phyloP scores from a whole-genome alignment of 2,888 invertebrate genomes.

The Diloba caeruleocephala region DNA sequence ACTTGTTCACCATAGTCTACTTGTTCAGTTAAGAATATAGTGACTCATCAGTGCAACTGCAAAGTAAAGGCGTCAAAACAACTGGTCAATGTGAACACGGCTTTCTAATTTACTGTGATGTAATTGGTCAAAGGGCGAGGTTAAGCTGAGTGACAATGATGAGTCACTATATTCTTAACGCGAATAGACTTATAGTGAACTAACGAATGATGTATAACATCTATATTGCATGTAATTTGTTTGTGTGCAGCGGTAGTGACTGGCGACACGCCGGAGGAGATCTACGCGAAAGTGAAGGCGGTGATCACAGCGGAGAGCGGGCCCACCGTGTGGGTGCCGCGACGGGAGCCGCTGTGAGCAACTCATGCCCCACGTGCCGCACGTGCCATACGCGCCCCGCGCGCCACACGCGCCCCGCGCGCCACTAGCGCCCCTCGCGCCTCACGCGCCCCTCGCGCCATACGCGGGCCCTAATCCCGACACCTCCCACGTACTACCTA shows the following conservation, averaged over 20 bases:
- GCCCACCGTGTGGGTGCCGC: constrained; percentile 98
- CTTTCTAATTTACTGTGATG: no score
- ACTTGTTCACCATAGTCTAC: no score
- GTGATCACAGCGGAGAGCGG: constrained; percentile 98
- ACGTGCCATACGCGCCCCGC: constrained; percentile 50
- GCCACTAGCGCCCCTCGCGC: constrained; percentile 94
- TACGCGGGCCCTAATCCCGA: constrained; percentile 95
- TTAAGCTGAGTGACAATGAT: no score
- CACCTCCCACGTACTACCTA: constrained; percentile 49
- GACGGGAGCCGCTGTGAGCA: constrained; percentile 98
- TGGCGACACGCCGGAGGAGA: constrained; percentile 99
- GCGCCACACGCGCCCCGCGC: constrained; percentile 89
- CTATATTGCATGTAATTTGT: not conserved
- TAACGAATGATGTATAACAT: not conserved
- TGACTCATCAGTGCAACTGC: no score
- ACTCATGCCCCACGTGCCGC: constrained; percentile 66
- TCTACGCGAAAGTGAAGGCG: constrained; percentile 98
- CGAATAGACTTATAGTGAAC: no score
- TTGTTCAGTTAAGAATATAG: no score
- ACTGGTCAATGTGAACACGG: no score
- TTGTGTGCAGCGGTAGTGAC: constrained; percentile 94
- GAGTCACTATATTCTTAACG: no score
- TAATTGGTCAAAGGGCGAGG: no score
- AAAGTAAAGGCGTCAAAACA: no score
- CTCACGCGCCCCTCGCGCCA: constrained; percentile 92